A percentile compares a stretch with the other conserved stretches of the same genome.
phyloP scores from a whole-genome alignment of 2,797 vertebrate genomes.

The Sebastiscus tertius region DNA sequence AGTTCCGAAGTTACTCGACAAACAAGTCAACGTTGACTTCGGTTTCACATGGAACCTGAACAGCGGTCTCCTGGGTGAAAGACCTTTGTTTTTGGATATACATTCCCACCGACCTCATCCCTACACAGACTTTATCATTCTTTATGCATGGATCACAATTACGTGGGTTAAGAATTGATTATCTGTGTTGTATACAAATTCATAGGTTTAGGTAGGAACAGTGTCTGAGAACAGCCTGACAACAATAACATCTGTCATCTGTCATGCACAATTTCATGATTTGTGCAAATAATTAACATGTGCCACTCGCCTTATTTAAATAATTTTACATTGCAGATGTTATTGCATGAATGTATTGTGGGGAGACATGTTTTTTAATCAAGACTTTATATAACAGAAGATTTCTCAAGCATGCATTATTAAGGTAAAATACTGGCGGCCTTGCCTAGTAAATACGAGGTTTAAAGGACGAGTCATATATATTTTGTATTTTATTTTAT shows the following conservation, averaged over 20 bases:
- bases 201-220: too few relatives aligned
- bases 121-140: too few relatives aligned
- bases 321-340: neutral
- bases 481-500: neutral
- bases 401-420: neutral
- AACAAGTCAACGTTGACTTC: too few relatives aligned
- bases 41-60: too few relatives aligned
- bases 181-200: too few relatives aligned
- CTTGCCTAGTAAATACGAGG: neutral
- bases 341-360: neutral
- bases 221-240: too few relatives aligned
- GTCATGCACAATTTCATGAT: neutral
- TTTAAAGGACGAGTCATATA: neutral
- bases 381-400: neutral
- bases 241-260: neutral
- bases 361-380: neutral
- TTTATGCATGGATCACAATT: too few relatives aligned
- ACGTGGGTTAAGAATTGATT: too few relatives aligned
- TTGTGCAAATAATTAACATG: neutral
- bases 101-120: too few relatives aligned
- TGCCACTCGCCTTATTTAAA: neutral
- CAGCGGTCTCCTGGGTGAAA: too few relatives aligned
- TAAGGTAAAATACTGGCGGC: neutral
- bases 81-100: too few relatives aligned
- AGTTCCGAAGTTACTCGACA: too few relatives aligned